Base-by-base conservation (phyloP, 2,888 invertebrate species). In the Chrysolina americana region DNA sequence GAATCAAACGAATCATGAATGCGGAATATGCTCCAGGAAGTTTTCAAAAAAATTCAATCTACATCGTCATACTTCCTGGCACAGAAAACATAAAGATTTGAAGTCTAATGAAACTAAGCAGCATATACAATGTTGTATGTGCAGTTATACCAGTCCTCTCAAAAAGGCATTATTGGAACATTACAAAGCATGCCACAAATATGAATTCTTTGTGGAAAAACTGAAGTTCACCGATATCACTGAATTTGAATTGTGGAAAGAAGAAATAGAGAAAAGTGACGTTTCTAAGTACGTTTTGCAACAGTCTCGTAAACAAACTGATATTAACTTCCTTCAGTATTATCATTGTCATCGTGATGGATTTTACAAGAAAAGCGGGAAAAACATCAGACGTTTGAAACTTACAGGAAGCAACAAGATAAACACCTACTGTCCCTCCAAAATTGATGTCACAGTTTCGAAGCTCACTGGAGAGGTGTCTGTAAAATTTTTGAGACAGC, bases 371-470 rank as follows among this genome's bases (percentile, higher is more conserved):
- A 65, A 73, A 4, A 71, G 66, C 59, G 78, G 79, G 1, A 79
- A 77, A 56, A 77, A 79, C 47, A 68, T 79, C 5, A 63, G 80
- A 8, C 68, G 74, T 15, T 44, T 78, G 62, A 81, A 81, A 65
- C 65, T 62, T 10, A 75, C 75, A 41, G 80, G 80, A 2, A 79
- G 77, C 23, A 77, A 71, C 28, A 83, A 83, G 75, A 82, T 83
- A 5, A 74, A 77, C 71, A 83, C 79, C 15, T 79, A 78, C 68
- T 83, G 83, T 65, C 83, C 83, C 0, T 79, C 82, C 0, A 71
- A 73, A 47, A 80, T 81, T 0, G 69, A 70, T 66, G 65, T 81
- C 10, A 78, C 74, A 47, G 73, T 79, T 23, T 68, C 62, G 17
- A 71, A 70, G 5, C 66, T 74, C 28, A 73, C 76, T 59, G 73